Evolutionary conservation across 2,113 vertebrate species (phyloP), one percentile per base, ranked within the genome.

Genomic region (Chaetura pelagica): DNA sequence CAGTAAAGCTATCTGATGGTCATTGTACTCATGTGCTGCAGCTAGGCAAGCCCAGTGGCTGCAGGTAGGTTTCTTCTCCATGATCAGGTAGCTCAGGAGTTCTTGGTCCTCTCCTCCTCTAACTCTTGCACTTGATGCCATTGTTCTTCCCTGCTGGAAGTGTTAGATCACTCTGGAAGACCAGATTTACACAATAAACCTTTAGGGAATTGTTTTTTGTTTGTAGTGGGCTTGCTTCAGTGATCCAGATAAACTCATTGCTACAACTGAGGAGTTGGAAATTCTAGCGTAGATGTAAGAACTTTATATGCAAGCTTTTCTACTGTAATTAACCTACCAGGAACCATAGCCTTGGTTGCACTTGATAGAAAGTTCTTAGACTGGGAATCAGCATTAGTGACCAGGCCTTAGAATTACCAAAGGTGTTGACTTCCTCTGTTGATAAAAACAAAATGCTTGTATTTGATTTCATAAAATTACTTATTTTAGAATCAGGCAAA

Each of bases 251-350:
- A 58, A 58, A 27, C 58, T 22, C n/a, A 5, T 72, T 80, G 22
- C 69, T 92, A 13, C 55, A 68, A 3, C 9, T 35, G 38, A 66
- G 26, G 32, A 57, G 34, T 9, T 24, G 42, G 19, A 57, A 58
- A 69, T 19, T 46, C 55, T 35, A 52, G 24, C 27, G 27, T 12
- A 32, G 35, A 17, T 44, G 1, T 0, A 0, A 32, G 29, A 74
- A 8, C 8, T 40, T n/a, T 32, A 5, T 15, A 11, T 51, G 20
- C 14, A 63, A 32, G 10, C 24, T 83, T 83, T 61, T 11, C 16
- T 4, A 0, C 0, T 58, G 10, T 54, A n/a, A 38, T 63, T 38
- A 85, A 42, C 13, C 24, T 59, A 3, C 22, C 0, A 1, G 17
- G 9, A 76, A 8, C 34, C 30, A 19, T 15, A 48, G 32, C 49